These are phyloP conservation scores for Spicauda simplicius DNA, from an alignment of 2,888 invertebrate genomes.

Conservation along the genomic window DNA sequence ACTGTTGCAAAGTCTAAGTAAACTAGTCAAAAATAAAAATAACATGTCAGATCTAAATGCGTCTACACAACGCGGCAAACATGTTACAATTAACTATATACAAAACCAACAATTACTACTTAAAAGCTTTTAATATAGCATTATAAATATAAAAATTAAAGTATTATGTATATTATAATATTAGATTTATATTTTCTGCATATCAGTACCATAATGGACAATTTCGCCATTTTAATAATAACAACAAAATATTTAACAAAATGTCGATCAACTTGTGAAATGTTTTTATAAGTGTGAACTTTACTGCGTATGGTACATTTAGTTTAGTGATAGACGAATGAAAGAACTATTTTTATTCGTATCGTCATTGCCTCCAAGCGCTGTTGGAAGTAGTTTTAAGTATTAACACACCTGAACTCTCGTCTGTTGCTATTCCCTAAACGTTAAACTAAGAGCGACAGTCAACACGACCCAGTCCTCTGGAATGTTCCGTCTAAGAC, in stretches of 20 bases:
- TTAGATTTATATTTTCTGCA: constrained; percentile 8
- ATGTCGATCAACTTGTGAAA: not conserved
- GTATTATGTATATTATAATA: not conserved
- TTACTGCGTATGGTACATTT: no score
- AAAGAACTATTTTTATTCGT: no score
- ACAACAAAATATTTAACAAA: not conserved
- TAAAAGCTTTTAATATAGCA: constrained; percentile 8
- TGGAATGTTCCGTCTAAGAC: no score
- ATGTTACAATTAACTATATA: constrained; percentile 22
- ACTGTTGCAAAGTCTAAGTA: constrained; percentile 39
- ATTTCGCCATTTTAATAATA: not conserved
- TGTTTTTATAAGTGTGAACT: not conserved
- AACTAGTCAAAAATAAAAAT: constrained; percentile 47
- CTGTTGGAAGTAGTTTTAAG: no score
- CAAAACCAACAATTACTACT: constrained; percentile 8
- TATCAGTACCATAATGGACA: constrained; percentile 5
- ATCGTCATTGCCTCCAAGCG: no score
- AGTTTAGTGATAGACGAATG: no score
- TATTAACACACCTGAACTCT: no score
- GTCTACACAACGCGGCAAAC: constrained; percentile 49
- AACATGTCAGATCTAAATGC: constrained; percentile 53
- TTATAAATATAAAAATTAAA: constrained; percentile 7
- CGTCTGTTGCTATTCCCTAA: no score
- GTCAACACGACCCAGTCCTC: no score
- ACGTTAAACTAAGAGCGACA: no score